phyloP scores from a whole-genome alignment of 2,888 invertebrate genomes.

The Dolomedes plantarius region DNA sequence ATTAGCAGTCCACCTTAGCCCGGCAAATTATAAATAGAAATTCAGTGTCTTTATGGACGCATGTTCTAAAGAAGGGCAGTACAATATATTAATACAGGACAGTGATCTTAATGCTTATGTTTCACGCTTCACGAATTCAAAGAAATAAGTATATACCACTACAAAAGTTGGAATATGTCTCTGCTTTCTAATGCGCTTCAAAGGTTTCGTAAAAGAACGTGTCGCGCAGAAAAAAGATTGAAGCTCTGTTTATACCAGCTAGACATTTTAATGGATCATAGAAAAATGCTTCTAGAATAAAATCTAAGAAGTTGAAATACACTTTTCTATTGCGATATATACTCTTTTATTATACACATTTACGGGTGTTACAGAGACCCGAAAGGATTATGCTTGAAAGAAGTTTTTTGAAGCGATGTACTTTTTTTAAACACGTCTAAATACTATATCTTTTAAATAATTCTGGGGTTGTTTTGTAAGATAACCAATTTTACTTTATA shows the following conservation, averaged over 20 bases:
- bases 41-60: background rate
- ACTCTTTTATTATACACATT: too few relatives aligned
- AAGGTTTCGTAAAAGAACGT: background rate
- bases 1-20: background rate
- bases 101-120: background rate
- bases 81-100: background rate
- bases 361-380: too few relatives aligned
- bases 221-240: background rate
- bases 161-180: background rate
- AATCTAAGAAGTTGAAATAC: too few relatives aligned
- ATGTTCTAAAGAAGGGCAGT: background rate
- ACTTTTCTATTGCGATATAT: too few relatives aligned
- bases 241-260: background rate
- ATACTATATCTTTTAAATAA: too few relatives aligned
- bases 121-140: background rate
- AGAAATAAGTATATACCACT: background rate
- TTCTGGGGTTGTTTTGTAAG: too few relatives aligned
- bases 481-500: too few relatives aligned
- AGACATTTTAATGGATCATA: background rate
- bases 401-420: too few relatives aligned
- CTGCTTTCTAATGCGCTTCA: background rate
- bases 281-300: background rate
- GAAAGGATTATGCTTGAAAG: too few relatives aligned
- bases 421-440: too few relatives aligned
- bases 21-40: background rate